Conservation (phyloP, 2,797 vertebrate genomes). For the Lindbergichthys nudifrons region DNA sequence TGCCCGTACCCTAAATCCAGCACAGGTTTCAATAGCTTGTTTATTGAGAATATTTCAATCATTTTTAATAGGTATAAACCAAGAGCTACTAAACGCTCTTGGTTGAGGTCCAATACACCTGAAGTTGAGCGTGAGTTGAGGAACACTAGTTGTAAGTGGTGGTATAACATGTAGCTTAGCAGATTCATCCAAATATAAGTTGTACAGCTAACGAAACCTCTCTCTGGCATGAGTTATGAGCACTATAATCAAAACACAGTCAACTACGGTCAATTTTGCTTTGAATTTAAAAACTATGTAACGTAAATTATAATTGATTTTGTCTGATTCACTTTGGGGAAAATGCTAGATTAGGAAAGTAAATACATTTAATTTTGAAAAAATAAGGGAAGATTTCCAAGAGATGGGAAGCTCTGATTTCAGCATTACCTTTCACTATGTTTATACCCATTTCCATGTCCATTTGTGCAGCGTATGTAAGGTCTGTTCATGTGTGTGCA, state of each 20-base stretch:
- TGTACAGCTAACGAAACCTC: not conserved
- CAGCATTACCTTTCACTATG: conserved; percentile 6
- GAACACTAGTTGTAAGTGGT: too few species aligned
- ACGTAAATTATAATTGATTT: not conserved
- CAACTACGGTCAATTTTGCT: not conserved
- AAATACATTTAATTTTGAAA: not conserved
- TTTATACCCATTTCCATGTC: not conserved
- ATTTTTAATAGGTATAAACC: not conserved
- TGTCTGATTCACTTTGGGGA: not conserved
- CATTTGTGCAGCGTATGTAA: conserved; percentile 31
- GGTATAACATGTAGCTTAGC: not conserved
- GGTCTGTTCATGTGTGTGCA: conserved; percentile 28
- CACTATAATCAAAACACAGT: not conserved
- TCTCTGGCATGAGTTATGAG: not conserved
- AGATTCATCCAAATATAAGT: not conserved
- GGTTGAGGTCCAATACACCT: not conserved
- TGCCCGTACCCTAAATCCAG: not conserved
- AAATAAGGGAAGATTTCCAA: not conserved
- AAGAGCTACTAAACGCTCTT: not conserved
- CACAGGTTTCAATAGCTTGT: not conserved
- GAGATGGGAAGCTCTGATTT: not conserved
- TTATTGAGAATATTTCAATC: not conserved
- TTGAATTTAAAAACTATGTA: not conserved
- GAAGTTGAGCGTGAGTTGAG: not conserved
- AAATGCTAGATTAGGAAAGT: not conserved